These are phyloP conservation scores for Pseudococcus longispinus DNA, from an alignment of 2,888 invertebrate genomes.

Conservation along the genomic window DNA sequence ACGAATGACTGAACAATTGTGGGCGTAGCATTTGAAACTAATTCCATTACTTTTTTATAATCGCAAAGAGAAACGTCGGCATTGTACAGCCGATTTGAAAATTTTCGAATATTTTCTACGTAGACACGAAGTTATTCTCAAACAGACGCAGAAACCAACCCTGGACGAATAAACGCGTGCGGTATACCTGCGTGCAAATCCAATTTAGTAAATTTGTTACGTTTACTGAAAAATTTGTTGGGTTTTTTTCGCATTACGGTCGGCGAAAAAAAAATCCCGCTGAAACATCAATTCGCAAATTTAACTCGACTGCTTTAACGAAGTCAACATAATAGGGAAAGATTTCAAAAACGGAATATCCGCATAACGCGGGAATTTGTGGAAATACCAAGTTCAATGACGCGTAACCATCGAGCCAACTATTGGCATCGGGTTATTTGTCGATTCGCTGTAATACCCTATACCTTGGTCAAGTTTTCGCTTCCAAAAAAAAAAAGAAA, in stretches of 20 bases:
- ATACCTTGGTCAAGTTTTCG: constrained; percentile 23
- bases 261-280: neutral
- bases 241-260: neutral
- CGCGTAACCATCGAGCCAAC: constrained; percentile 24
- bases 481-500: neutral
- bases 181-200: neutral
- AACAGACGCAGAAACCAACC: neutral
- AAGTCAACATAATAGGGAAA: constrained; percentile 11
- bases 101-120: neutral
- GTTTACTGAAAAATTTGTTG: neutral
- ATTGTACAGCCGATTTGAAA: neutral
- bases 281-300: constrained; percentile 31
- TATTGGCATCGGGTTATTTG: constrained; percentile 24
- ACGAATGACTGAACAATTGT: neutral
- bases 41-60: neutral
- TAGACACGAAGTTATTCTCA: neutral
- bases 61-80: neutral
- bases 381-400: neutral
- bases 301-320: constrained; percentile 14
- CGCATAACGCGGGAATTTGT: neutral
- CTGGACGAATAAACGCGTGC: neutral
- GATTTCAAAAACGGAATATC: neutral
- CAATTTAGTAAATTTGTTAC: neutral
- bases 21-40: neutral
- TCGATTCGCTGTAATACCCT: neutral